phyloP scores from a whole-genome alignment of 1,140 invertebrate species.

The Temnothorax nylanderi region DNA sequence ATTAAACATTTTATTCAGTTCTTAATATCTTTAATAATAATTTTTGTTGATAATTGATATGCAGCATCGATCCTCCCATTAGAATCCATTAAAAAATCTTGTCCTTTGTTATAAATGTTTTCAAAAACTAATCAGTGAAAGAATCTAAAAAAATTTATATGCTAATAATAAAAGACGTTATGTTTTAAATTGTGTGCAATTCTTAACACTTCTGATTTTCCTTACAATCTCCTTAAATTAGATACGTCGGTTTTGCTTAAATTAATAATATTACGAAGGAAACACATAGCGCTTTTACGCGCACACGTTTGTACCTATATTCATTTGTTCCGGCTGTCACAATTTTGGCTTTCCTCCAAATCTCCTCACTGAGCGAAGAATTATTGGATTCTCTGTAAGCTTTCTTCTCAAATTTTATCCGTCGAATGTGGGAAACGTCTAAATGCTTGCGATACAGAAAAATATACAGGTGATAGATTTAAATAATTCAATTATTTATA shows the following conservation, averaged over 20 bases:
- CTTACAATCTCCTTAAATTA: not conserved
- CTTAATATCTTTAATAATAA: too few relatives aligned
- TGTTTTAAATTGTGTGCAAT: too few relatives aligned
- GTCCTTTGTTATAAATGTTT: too few relatives aligned
- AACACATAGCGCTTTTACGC: not conserved
- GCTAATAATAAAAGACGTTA: too few relatives aligned
- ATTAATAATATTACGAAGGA: not conserved
- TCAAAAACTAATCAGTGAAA: too few relatives aligned
- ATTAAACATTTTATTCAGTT: too few relatives aligned
- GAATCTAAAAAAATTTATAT: too few relatives aligned
- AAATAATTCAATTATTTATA: not conserved
- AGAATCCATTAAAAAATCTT: too few relatives aligned
- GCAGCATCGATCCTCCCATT: too few relatives aligned
- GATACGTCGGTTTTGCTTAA: not conserved
- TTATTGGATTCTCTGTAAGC: not conserved
- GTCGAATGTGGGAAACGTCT: not conserved
- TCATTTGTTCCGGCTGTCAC: constrained; percentile 40
- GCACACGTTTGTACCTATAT: constrained; percentile 1
- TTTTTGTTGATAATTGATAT: too few relatives aligned
- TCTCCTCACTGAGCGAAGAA: not conserved
- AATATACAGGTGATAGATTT: not conserved
- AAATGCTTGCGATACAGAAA: not conserved
- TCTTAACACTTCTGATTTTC: too few relatives aligned
- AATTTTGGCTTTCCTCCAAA: constrained; percentile 21
- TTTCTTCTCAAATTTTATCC: constrained; percentile 4